A percentile compares a stretch with the other conserved stretches of the same genome.
phyloP scores from a whole-genome alignment of 2,797 vertebrate genomes.

The Ambastaia sidthimunki region DNA sequence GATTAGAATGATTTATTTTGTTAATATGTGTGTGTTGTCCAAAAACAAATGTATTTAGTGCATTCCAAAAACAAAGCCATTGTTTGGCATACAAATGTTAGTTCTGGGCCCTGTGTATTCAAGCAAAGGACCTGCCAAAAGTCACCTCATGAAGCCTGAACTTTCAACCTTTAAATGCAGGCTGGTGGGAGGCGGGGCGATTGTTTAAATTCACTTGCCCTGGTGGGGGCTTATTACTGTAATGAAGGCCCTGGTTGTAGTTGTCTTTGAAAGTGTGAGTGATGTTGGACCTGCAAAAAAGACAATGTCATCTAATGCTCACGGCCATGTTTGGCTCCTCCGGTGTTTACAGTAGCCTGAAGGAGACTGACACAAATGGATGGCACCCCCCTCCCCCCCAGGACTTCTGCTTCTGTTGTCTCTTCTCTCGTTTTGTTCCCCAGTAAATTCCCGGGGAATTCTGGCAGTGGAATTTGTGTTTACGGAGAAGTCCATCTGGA shows the following conservation, averaged over 20 bases:
- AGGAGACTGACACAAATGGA: constrained; percentile 45
- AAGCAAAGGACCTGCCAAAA: constrained; percentile 8
- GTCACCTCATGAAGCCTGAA: constrained; percentile 33
- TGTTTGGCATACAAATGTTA: neutral
- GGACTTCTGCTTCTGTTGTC: constrained; percentile 26
- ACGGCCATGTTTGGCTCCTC: constrained; percentile 36
- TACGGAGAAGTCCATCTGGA: constrained; percentile 60
- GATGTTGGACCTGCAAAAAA: constrained; percentile 45
- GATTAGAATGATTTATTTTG: constrained; percentile 21
- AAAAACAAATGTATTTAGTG: constrained; percentile 16
- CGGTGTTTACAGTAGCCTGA: constrained; percentile 39
- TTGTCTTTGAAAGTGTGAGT: constrained; percentile 28
- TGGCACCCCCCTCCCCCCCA: constrained; percentile 59
- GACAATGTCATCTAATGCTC: constrained; percentile 39
- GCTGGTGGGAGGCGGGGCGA: neutral
- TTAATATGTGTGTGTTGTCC: constrained; percentile 22
- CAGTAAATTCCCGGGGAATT: constrained; percentile 58
- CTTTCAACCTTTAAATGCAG: constrained; percentile 36
- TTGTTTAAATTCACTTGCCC: neutral
- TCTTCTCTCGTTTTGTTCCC: constrained; percentile 39
- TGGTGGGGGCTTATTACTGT: neutral
- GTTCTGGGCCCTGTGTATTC: neutral
- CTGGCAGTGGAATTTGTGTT: constrained; percentile 50
- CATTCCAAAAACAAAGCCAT: neutral
- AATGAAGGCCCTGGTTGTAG: neutral